Evolutionary conservation across 2,797 vertebrate species (phyloP), one percentile per base, ranked within the genome.

Genomic region (Enteromius argenteus): DNA sequence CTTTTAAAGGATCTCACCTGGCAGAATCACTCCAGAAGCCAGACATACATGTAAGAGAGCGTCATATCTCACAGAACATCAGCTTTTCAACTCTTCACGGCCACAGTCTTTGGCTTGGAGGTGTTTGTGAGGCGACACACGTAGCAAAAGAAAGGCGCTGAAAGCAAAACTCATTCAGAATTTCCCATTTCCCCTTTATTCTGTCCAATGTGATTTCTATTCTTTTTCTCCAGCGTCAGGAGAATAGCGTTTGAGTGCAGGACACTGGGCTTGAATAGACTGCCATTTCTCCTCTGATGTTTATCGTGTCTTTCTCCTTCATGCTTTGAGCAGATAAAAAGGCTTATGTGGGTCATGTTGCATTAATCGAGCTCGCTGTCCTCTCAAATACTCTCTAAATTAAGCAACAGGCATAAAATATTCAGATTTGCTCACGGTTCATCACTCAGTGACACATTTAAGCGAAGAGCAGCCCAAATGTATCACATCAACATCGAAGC

Each of bases 271-370:
- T 89, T 87, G 62, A 84, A 92, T 89, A 87, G 88, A 17, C 83
- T 87, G 77, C 85, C 87, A 87, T 79, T 86, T 89, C 89, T 90
- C 86, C 76, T 84, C 90, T 92, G 91, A 93, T 93, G 90, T 91
- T 90, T 89, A 88, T 90, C 85, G 77, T 69, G 81, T 69, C 78
- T 84, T 88, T 86, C 85, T 87, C 87, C 89, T 88, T 88, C 86
- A 88, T 87, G 91, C 90, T 87, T 89, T 88, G 89, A 88, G 85
- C 89, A 37, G 85, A 93, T 86, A 90, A 88, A 91, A 89, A 77
- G 86, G 84, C 87, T 91, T 92, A 94, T 94, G 89, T 94, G 91
- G 94, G 94, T 93, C 93, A 94, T 91, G 89, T 92, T 91, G 90
- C 90, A 89, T 90, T 93, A 92, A 94, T 94, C 87, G 84, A 79